Percentiles rank a stretch among this genome's conserved stretches.
Conservation (phyloP, 2,888 invertebrate genomes). For the Drosophila paramelanica region DNA sequence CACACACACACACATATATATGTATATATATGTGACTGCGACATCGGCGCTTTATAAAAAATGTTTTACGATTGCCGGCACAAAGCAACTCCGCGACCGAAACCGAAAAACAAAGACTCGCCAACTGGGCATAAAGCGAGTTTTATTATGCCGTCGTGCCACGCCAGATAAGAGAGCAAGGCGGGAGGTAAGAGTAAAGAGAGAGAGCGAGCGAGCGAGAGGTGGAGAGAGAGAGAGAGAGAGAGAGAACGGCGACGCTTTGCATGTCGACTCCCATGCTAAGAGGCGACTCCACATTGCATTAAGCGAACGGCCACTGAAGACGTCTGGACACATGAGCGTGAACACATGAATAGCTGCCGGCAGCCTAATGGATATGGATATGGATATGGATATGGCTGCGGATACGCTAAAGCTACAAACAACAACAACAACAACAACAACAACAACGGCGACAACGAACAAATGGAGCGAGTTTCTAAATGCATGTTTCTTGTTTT, state of each 20-base stretch:
- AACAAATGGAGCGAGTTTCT: slow-evolving; percentile 55
- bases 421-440: slow-evolving; percentile 40
- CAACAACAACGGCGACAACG: slow-evolving; percentile 36
- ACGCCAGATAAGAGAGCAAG: slow-evolving; percentile 35
- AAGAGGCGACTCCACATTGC: slow-evolving; percentile 49
- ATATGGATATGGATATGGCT: slow-evolving; percentile 55
- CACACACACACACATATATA: slow-evolving; percentile 2
- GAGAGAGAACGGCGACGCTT: slow-evolving; percentile 44
- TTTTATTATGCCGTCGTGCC: slow-evolving; percentile 66
- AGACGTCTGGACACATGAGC: slow-evolving; percentile 75
- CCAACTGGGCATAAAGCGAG: slow-evolving; percentile 68
- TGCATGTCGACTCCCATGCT: slow-evolving; percentile 47
- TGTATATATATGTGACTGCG: slow-evolving; percentile 23
- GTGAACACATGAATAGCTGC: slow-evolving; percentile 79
- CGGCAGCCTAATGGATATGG: slow-evolving; percentile 76
- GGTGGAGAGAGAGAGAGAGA: slow-evolving; percentile 1
- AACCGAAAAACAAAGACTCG: slow-evolving; percentile 51
- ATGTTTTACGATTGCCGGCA: slow-evolving; percentile 70
- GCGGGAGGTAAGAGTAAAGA: background rate
- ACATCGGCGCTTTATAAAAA: slow-evolving; percentile 72
- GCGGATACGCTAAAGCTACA: slow-evolving; percentile 45
- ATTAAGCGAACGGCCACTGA: slow-evolving; percentile 69
- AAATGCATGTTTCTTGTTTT: slow-evolving; percentile 16
- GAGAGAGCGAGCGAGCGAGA: background rate
- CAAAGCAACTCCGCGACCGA: slow-evolving; percentile 23